phyloP scores from a whole-genome alignment of 2,888 invertebrate species.

The Empis stercorea region DNA sequence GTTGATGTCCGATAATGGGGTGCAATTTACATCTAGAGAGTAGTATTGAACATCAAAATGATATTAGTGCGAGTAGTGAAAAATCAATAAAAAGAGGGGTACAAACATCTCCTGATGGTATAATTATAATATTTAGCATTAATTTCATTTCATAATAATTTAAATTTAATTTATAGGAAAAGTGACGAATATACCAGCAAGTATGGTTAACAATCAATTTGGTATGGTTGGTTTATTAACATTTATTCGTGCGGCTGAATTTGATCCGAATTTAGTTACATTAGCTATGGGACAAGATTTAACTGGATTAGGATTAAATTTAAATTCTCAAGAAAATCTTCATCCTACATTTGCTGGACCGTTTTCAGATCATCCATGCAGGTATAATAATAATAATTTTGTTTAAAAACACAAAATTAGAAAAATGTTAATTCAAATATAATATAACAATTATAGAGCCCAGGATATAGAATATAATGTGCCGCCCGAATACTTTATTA shows the following conservation, averaged over 20 bases:
- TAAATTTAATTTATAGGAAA: slow-evolving; percentile 50
- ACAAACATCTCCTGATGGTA: slow-evolving; percentile 89
- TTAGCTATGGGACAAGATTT: slow-evolving; percentile 96
- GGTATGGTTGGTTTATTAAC: slow-evolving; percentile 98
- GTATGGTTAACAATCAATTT: slow-evolving; percentile 99
- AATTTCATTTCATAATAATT: slow-evolving; percentile 2
- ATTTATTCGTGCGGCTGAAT: slow-evolving; percentile 95
- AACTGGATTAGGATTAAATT: slow-evolving; percentile 93
- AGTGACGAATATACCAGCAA: slow-evolving; percentile 95
- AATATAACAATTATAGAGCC: too few relatives aligned
- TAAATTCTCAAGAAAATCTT: slow-evolving; percentile 95
- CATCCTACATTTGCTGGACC: slow-evolving; percentile 98
- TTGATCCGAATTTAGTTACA: slow-evolving; percentile 91
- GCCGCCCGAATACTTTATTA: slow-evolving; percentile 97
- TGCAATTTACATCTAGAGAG: too few relatives aligned
- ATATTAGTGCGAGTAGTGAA: slow-evolving; percentile 37
- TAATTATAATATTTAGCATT: slow-evolving; percentile 13
- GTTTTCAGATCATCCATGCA: slow-evolving; percentile 94
- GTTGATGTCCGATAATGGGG: too few relatives aligned
- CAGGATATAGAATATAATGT: slow-evolving; percentile 98
- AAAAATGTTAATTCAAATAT: too few relatives aligned
- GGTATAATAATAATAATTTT: too few relatives aligned
- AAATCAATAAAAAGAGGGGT: slow-evolving; percentile 65
- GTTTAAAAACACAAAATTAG: too few relatives aligned
- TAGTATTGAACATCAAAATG: slow-evolving; percentile 32